Evolutionary conservation across 1,140 invertebrate genomes (phyloP).

Genomic region (Aphidius ervi): DNA sequence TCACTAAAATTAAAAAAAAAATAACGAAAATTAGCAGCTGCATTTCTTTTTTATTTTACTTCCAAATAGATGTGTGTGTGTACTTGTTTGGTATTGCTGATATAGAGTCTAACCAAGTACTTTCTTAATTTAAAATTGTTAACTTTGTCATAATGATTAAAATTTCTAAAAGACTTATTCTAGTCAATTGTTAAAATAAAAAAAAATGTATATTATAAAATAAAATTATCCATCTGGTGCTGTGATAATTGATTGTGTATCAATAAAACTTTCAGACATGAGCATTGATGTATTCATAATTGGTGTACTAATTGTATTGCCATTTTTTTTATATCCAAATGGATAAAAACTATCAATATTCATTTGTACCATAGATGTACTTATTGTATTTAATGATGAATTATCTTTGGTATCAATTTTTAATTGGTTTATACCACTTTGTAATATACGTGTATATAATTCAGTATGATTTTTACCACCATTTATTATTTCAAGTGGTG

Average conservation of each 20-base stretch:
- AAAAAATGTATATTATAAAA: background rate
- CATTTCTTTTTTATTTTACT: too few species aligned
- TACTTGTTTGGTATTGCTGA: too few species aligned
- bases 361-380: slow-evolving; percentile 38
- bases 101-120: too few species aligned
- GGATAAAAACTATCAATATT: slow-evolving; percentile 52
- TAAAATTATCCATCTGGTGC: slow-evolving; percentile 39
- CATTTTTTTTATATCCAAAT: slow-evolving; percentile 45
- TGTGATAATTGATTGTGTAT: slow-evolving; percentile 46
- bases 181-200: background rate
- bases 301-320: slow-evolving; percentile 42
- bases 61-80: too few species aligned
- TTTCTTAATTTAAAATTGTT: too few species aligned
- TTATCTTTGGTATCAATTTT: slow-evolving; percentile 38
- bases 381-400: slow-evolving; percentile 37
- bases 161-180: background rate
- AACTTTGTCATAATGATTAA: background rate
- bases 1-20: too few species aligned
- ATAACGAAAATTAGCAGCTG: too few species aligned
- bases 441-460: slow-evolving; percentile 55
- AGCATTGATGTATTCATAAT: slow-evolving; percentile 48
- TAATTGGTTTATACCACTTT: slow-evolving; percentile 57
- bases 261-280: slow-evolving; percentile 44
- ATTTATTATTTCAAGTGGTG: slow-evolving; percentile 72
- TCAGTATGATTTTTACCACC: slow-evolving; percentile 70